phyloP scores from a whole-genome alignment of 2,888 invertebrate genomes.

The Pherbina coryleti region DNA sequence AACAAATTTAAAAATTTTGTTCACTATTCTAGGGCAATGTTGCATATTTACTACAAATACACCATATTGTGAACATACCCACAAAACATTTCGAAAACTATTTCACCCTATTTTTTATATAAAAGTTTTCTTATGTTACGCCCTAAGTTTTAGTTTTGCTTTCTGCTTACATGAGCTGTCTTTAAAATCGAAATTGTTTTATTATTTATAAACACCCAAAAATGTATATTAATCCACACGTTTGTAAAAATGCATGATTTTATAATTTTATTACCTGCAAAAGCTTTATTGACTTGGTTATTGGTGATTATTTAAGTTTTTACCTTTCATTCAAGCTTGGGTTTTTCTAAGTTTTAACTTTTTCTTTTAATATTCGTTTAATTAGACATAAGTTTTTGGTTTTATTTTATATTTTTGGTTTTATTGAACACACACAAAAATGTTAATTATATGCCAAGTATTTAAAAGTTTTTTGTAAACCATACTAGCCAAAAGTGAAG shows the following conservation, averaged over 20 bases:
- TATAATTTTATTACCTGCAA: neutral
- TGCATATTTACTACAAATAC: too few species aligned
- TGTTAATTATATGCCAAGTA: constrained; percentile 49
- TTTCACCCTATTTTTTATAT: too few species aligned
- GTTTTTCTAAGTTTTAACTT: constrained; percentile 36
- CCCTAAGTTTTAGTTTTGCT: too few species aligned
- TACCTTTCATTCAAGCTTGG: neutral
- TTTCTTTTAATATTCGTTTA: constrained; percentile 12
- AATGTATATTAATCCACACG: neutral
- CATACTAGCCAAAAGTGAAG: constrained; percentile 24
- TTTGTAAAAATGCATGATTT: neutral
- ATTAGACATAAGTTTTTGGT: constrained; percentile 41
- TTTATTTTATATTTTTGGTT: constrained; percentile 36
- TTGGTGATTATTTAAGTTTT: constrained; percentile 24
- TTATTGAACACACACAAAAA: constrained; percentile 57
- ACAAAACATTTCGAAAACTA: too few species aligned
- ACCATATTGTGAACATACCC: too few species aligned
- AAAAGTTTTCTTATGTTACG: too few species aligned
- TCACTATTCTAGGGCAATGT: neutral
- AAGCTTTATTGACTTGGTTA: neutral
- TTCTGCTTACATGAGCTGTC: too few species aligned
- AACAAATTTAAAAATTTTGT: too few species aligned
- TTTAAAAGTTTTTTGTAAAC: constrained; percentile 29
- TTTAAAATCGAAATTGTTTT: neutral
- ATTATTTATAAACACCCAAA: neutral